Evolutionary conservation across 2,888 invertebrate species (phyloP), one percentile per base, ranked within the genome.

Genomic region (Stramonita haemastoma): DNA sequence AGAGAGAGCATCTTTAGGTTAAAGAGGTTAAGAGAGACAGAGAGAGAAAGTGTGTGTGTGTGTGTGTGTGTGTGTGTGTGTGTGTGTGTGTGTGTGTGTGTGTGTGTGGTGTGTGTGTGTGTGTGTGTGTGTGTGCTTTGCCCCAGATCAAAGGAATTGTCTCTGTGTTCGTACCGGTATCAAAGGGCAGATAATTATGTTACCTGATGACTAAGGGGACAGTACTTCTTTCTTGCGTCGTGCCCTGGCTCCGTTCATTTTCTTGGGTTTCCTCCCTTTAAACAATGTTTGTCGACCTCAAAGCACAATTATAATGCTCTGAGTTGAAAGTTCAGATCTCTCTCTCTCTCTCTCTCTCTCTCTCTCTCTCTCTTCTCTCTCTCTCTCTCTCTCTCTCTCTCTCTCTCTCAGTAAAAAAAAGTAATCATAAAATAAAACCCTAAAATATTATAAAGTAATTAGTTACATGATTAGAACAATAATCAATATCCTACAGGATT

Each of bases 51-150:
- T 19, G 73, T 73, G 73, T 19, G 73, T 81, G 81, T 81, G 81
- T 81, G 81, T 81, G 81, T 32, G 36, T 32, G 36, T 81, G 81
- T 81, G 81, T 81, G 81, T 81, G 81, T 81, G 81, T 81, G 81
- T 81, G 81, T 81, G 81, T 81, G 29, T 81, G 19, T 73, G 73
- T 17, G 73, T 73, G n/a, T 81, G 81, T 81, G 29, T 81, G 4
- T 81, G 81, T 81, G 32, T 81, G 81, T 32, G 32, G n/a, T 70
- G 70, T 70, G 15, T 70, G 70, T 70, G 70, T 70, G 70, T 70
- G n/a, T 15, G 70, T 66, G 66, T 70, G 70, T 70, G 70, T 1
- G 70, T 70, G 26, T 70, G 70, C 26, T 17, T 70, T 13, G 11
- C 57, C 8, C 57, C 57, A 57, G 11, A 57, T 57, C 15, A 8